phyloP scores from a whole-genome alignment of 2,113 vertebrate genomes.

The Lasiurus cinereus region DNA sequence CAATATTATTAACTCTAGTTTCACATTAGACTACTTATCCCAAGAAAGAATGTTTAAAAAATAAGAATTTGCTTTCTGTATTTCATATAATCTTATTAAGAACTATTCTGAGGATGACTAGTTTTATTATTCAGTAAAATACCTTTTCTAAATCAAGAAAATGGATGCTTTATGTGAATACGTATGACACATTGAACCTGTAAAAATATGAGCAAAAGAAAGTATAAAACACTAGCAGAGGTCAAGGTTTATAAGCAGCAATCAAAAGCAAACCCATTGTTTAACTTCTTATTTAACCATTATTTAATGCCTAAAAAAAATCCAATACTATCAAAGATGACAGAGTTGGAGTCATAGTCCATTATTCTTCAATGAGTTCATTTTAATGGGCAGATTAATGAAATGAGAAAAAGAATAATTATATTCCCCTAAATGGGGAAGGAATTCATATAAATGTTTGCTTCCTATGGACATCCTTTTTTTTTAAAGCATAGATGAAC shows the following conservation, averaged over 20 bases:
- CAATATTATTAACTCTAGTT: not conserved
- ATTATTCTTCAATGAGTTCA: not conserved
- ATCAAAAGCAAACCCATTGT: not conserved
- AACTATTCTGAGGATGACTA: not conserved
- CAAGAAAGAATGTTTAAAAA: not conserved
- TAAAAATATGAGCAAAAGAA: not conserved
- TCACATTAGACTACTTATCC: not conserved
- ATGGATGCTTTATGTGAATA: not conserved
- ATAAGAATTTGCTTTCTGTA: not conserved
- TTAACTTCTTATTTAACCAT: not conserved
- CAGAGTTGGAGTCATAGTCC: fast-evolving
- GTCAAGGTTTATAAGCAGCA: not conserved
- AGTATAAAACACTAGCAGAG: not conserved
- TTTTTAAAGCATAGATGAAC: not conserved
- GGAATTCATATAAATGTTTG: not conserved
- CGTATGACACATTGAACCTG: fast-evolving
- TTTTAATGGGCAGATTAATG: not conserved
- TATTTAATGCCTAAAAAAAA: not conserved
- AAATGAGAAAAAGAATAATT: not conserved
- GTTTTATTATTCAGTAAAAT: not conserved
- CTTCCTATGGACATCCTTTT: not conserved
- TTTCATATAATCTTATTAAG: not conserved
- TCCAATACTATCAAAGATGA: not conserved
- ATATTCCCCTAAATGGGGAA: not conserved
- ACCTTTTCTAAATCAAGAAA: not conserved